Base-by-base conservation (phyloP, 2,888 invertebrate species). In the Cactoblastis cactorum region DNA sequence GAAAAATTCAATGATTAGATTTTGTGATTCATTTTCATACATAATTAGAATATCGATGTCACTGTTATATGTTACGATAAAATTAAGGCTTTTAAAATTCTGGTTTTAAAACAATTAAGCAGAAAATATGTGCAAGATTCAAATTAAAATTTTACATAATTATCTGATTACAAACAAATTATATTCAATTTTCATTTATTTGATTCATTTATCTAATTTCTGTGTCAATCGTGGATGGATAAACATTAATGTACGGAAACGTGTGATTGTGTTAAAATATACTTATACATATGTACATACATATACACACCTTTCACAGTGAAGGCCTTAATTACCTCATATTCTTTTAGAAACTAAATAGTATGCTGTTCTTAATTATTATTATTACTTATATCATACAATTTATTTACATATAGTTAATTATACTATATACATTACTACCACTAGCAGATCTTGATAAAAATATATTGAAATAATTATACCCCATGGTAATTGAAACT, bases 391-490 rank as follows among this genome's bases (percentile, higher is more conserved):
- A 69, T 62, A 63, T 71, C 81, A 69, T 80, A 81, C 76, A 81
- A 54, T 69, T 47, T 69, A 74, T 80, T 60, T 77, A 74, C 80
- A 83, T 66, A 71, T 56, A 66, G 64, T 65, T n/a, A n/a, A n/a
- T n/a, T n/a, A n/a, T n/a, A 51, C 15, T 79, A 80, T 81, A 52
- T 79, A 80, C 80, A 80, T 65, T 61, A 56, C 63, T 67, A 67
- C 65, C 52, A 43, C 70, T 75, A 80, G 80, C 83, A 85, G 83
- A 83, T 84, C 84, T 72, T 61, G 54, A 62, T 62, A 67, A 62
- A 62, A 52, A 63, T 61, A 63, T 58, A 63, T 61, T 58, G 64
- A 60, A 56, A 63, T 58, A 56, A 62, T 57, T 57, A 49, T 59
- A 63, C 61, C 58, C 56, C 52, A 55, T 22, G 14, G 24, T 41